Evolutionary conservation across 1,140 invertebrate species (phyloP).

Genomic region (Pachypeltis micranthus): DNA sequence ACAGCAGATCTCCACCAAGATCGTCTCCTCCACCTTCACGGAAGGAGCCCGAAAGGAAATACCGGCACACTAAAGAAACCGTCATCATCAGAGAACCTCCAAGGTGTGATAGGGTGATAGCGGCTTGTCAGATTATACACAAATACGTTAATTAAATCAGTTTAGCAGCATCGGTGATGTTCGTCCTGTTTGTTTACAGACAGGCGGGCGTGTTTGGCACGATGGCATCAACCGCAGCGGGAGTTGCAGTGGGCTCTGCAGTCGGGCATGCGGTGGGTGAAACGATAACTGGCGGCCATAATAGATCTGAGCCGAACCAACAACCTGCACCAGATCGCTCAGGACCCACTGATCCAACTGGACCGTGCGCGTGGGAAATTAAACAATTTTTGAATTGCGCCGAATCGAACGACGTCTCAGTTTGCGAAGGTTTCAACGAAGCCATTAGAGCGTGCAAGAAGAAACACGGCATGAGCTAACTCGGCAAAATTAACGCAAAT

Average conservation of each 20-base stretch:
- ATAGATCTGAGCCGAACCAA: neutral
- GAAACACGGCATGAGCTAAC: too few relatives aligned
- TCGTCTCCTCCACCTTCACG: neutral
- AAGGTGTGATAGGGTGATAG: neutral
- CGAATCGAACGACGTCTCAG: too few relatives aligned
- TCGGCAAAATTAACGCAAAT: too few relatives aligned
- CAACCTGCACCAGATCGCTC: neutral
- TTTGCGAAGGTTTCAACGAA: conserved; percentile 2
- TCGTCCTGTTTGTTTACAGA: neutral
- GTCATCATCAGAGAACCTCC: neutral
- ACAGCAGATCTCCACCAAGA: neutral
- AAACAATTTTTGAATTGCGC: neutral
- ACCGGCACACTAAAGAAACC: neutral
- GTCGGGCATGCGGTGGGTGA: conserved; percentile 6
- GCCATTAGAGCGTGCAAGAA: neutral
- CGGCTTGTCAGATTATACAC: neutral
- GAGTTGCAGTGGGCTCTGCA: neutral
- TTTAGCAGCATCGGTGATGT: neutral
- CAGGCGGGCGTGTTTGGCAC: conserved; percentile 2
- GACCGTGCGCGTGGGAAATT: conserved; percentile 1
- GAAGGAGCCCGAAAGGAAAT: neutral
- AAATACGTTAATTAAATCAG: neutral
- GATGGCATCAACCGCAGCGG: neutral
- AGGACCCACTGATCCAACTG: neutral
- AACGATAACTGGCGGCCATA: neutral